Conservation (phyloP, 2,888 invertebrate genomes). For the Heliconius ismenius region DNA sequence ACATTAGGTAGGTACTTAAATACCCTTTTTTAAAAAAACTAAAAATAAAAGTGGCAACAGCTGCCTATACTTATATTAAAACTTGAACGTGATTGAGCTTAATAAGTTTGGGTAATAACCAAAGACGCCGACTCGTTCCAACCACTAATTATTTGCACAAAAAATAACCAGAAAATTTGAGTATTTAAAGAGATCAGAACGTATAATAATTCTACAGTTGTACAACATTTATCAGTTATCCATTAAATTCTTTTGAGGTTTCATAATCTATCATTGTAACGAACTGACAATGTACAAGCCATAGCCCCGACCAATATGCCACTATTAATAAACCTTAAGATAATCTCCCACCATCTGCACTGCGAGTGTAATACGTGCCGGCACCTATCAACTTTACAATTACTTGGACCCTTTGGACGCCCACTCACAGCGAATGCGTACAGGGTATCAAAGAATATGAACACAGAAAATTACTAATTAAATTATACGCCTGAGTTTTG, state of each 20-base stretch:
- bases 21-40: too few species aligned
- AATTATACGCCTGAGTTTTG: slow-evolving; percentile 5
- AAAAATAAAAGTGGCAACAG: too few species aligned
- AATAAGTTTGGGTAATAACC: too few species aligned
- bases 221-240: neutral
- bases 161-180: too few species aligned
- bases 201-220: neutral
- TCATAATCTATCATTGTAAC: slow-evolving; percentile 11
- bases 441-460: neutral
- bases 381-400: slow-evolving; percentile 14
- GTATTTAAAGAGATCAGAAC: neutral
- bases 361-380: slow-evolving; percentile 8
- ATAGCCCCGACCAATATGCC: slow-evolving; percentile 17
- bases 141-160: too few species aligned
- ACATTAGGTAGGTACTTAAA: neutral
- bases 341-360: neutral
- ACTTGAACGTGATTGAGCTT: too few species aligned
- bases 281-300: neutral
- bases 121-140: too few species aligned
- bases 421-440: neutral
- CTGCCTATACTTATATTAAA: too few species aligned
- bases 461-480: slow-evolving; percentile 1
- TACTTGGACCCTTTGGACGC: slow-evolving; percentile 3
- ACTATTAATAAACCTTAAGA: slow-evolving; percentile 29
- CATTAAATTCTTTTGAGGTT: neutral